Conservation (phyloP, 2,113 vertebrate genomes). For the Heliornis fulica region DNA sequence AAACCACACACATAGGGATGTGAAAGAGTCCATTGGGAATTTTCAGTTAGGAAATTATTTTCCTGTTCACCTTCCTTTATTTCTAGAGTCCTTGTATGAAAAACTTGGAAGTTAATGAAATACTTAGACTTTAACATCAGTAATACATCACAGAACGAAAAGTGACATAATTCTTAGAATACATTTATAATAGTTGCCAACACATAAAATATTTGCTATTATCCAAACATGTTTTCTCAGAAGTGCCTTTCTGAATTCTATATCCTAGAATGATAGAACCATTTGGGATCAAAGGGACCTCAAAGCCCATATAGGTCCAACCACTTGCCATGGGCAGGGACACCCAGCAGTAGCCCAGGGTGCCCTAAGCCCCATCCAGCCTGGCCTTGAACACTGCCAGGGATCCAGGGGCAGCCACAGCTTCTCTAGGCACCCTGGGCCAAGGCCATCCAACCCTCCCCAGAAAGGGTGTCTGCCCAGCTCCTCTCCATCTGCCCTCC, state of each 20-base stretch:
- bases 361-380: too few relatives aligned
- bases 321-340: too few relatives aligned
- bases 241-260: background rate
- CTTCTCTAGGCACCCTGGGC: too few relatives aligned
- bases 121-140: background rate
- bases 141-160: background rate
- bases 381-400: too few relatives aligned
- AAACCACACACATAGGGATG: background rate
- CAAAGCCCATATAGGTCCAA: too few relatives aligned
- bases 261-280: too few relatives aligned
- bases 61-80: background rate
- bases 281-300: too few relatives aligned
- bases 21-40: background rate
- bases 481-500: too few relatives aligned
- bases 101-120: background rate
- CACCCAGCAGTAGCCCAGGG: too few relatives aligned
- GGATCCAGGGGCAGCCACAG: too few relatives aligned
- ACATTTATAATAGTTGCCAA: background rate
- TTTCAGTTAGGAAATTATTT: background rate
- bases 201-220: background rate
- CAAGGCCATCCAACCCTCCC: too few relatives aligned
- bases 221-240: background rate
- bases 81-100: background rate
- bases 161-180: background rate
- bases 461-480: too few relatives aligned